phyloP scores from a whole-genome alignment of 35 echinoderm and acorn worm genomes.

The Apostichopus californicus region DNA sequence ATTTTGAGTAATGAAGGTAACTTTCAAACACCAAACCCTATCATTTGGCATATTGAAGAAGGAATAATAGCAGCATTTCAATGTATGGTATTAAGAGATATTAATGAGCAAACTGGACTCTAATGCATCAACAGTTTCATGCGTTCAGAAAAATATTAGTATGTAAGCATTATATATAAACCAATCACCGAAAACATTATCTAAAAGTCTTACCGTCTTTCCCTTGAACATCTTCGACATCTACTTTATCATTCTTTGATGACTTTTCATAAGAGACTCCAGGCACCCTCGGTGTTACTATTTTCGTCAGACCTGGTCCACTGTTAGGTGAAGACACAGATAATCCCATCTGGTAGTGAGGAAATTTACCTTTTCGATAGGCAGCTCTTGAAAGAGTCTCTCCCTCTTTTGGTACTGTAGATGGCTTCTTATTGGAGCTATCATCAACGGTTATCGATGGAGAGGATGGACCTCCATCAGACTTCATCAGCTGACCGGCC shows the following conservation, averaged over 20 bases:
- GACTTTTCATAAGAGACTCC: not conserved
- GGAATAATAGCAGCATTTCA: no score
- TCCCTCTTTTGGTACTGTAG: not conserved
- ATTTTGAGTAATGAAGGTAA: no score
- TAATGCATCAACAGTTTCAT: no score
- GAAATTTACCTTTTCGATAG: conserved; percentile 8
- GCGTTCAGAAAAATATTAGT: no score
- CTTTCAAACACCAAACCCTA: no score
- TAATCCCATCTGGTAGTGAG: not conserved
- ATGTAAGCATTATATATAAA: no score
- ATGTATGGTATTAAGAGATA: no score
- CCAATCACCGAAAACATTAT: no score
- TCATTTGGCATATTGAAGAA: no score
- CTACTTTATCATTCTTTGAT: not conserved
- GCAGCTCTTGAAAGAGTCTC: not conserved
- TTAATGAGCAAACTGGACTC: no score
- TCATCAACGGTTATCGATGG: not conserved
- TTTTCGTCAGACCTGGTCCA: not conserved
- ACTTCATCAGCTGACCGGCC: not conserved
- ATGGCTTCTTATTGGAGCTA: not conserved
- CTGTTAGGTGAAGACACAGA: not conserved
- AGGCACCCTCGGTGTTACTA: not conserved
- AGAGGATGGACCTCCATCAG: not conserved
- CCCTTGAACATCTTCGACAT: not conserved
- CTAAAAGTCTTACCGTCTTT: not conserved